Base-by-base conservation (phyloP, 1,140 invertebrate species). In the Armadillidium nasatum region DNA sequence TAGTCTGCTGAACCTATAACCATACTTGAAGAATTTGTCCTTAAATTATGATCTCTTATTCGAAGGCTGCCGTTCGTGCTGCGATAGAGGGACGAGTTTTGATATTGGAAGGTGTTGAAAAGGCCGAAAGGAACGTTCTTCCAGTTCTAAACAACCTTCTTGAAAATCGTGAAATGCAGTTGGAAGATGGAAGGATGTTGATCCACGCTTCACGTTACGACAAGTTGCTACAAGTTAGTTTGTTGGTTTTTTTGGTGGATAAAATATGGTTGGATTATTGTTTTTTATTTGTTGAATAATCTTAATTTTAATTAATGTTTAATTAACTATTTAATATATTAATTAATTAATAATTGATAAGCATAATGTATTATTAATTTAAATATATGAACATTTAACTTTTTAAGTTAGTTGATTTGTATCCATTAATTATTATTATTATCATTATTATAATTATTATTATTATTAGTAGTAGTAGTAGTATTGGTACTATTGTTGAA, bases 101-200 rank as follows among this genome's bases (percentile, higher is more conserved):
- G 11, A 87, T 98, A n/a, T 86, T 99, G 23, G 96, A 99, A 85
- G 97, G 96, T 7, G 94, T 99, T 74, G 96, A 99, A 87, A 98
- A 98, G 84, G 95, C 95, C 0, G 97, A 99, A 84, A 86, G 97
- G 74, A 99, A 98, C 88, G 95, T 98, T 44, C 86, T 99, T 67
- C 97, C 97, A 66, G 92, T 99, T 54, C 84, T 99, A n/a, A 99
- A 99, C 86, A 99, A 99, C 87, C 88, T 99, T 43, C 85, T 99
- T n/a, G 97, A 99, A 87, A 99, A 99, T 86, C 87, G 96, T 72
- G 96, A 99, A 86, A 98, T 99, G 95, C 94, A 98, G 85, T 86
- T 99, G 67, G 97, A 99, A 87, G 96, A 98, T 89, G 97, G 97
- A 0, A 87, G 95, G 79, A 95, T 98, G 85, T 87, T 99, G 15